A percentile compares a stretch with the other conserved stretches of the same genome.
Evolutionary conservation across 2,113 vertebrate genomes (phyloP).

Genomic region (Scartelaos histophorus): DNA sequence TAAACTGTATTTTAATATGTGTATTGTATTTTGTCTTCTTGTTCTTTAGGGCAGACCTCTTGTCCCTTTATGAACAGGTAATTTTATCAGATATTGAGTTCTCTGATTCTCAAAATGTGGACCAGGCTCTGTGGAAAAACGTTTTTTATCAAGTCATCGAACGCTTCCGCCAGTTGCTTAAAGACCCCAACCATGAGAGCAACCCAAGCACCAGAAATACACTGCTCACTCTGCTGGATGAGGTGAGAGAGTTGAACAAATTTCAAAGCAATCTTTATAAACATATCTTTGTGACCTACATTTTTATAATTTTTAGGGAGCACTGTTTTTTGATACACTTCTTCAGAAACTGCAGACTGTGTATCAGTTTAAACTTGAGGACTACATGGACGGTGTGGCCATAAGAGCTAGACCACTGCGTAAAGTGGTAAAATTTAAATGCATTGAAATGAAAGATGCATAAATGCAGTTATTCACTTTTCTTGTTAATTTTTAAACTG

Average conservation of each 20-base stretch:
- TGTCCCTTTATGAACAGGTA: slow-evolving; percentile 89
- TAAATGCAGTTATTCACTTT: neutral
- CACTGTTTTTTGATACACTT: slow-evolving; percentile 88
- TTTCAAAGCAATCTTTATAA: neutral
- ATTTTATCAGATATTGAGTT: slow-evolving; percentile 93
- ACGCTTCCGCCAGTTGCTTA: slow-evolving; percentile 94
- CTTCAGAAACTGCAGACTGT: slow-evolving; percentile 93
- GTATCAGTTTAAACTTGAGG: slow-evolving; percentile 93
- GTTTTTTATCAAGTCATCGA: slow-evolving; percentile 98
- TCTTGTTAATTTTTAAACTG: neutral
- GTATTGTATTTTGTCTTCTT: neutral
- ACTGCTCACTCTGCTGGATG: slow-evolving; percentile 90
- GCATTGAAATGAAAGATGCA: neutral
- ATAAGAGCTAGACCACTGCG: slow-evolving; percentile 90
- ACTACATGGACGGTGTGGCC: slow-evolving; percentile 96
- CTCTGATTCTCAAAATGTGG: slow-evolving; percentile 92
- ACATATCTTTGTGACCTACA: neutral
- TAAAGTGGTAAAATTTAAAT: slow-evolving; percentile 81
- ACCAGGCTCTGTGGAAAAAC: slow-evolving; percentile 96
- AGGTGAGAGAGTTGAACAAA: slow-evolving; percentile 74
- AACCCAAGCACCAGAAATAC: slow-evolving; percentile 83
- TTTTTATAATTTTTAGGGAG: slow-evolving; percentile 78
- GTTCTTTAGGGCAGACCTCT: slow-evolving; percentile 84
- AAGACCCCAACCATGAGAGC: slow-evolving; percentile 84
- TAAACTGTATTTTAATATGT: neutral